These are phyloP conservation scores for Saccopteryx leptura DNA, from an alignment of 2,113 vertebrate species.

Conservation along the genomic window DNA sequence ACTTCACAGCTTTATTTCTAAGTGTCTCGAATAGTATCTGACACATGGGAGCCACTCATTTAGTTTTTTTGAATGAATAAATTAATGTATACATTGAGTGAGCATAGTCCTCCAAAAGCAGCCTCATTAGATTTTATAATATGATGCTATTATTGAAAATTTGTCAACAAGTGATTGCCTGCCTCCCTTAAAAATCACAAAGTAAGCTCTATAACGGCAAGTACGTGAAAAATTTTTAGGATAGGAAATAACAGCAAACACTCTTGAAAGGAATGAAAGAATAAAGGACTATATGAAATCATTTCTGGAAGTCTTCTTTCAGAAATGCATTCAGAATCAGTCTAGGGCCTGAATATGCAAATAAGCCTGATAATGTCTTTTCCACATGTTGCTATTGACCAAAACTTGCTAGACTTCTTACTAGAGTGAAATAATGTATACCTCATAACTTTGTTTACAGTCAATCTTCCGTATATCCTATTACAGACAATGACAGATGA, in stretches of 20 bases:
- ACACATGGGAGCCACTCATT: not conserved
- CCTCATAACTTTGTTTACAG: not conserved
- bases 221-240: constrained; percentile 2
- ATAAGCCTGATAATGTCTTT: not conserved
- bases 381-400: not conserved
- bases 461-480: not conserved
- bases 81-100: not conserved
- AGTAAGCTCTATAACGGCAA: not conserved
- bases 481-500: not conserved
- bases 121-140: not conserved
- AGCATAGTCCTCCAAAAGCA: not conserved
- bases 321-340: not conserved
- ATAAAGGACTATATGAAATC: not conserved
- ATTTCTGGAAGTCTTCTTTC: not conserved
- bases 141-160: not conserved
- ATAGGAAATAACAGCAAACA: not conserved
- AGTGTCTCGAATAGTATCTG: not conserved
- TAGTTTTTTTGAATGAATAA: not conserved
- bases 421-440: not conserved
- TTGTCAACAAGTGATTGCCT: not conserved
- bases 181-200: not conserved
- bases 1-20: not conserved
- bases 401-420: not conserved
- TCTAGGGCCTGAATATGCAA: not conserved
- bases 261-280: constrained; percentile 14